Percentiles rank a stretch among this genome's conserved stretches.
phyloP scores from a whole-genome alignment of 2,797 vertebrate species.

The Macropus fuliginosus region DNA sequence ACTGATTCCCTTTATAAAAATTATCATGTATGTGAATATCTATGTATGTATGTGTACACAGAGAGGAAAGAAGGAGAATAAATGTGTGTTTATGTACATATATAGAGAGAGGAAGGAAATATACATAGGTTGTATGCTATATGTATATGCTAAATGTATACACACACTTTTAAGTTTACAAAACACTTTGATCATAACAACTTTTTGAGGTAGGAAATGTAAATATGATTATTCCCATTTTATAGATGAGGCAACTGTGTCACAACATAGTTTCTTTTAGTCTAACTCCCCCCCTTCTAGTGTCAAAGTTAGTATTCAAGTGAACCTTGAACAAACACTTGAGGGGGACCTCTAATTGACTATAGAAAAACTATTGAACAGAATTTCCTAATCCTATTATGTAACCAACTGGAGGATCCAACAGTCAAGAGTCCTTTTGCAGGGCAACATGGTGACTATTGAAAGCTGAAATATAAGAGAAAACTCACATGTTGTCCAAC shows the following conservation, averaged over 20 bases:
- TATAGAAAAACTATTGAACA: background rate
- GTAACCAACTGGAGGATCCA: background rate
- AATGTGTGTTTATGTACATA: background rate
- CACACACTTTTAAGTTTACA: background rate
- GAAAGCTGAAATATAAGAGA: background rate
- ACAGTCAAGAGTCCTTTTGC: background rate
- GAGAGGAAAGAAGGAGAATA: background rate
- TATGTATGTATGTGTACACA: background rate
- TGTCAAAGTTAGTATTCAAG: background rate
- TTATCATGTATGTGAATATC: background rate
- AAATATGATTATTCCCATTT: background rate
- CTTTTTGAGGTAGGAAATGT: background rate
- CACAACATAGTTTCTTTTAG: background rate
- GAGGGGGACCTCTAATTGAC: background rate
- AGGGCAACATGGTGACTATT: background rate
- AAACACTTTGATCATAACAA: background rate
- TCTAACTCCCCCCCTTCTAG: background rate
- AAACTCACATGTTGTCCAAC: constrained; percentile 20
- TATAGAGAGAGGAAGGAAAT: background rate
- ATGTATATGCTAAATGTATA: too few species aligned
- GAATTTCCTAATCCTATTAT: background rate
- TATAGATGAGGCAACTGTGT: background rate
- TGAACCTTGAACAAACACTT: background rate
- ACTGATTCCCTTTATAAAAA: background rate
- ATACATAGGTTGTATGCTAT: too few species aligned